Base-by-base conservation (phyloP, 2,797 vertebrate species). In the Apodemus agrarius region DNA sequence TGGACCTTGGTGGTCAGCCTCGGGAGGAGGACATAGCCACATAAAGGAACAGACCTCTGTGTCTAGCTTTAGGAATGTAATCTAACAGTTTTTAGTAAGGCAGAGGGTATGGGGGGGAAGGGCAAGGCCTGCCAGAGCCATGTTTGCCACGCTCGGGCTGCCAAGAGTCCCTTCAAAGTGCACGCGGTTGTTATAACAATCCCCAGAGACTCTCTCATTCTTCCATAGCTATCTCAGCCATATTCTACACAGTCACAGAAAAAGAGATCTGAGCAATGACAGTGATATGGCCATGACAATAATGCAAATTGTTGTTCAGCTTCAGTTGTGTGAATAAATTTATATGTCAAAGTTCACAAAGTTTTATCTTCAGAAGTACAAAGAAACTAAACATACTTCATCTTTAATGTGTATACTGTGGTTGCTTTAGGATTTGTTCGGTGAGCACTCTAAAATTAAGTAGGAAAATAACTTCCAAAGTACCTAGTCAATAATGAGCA, bases 361-460 rank as follows among this genome's bases (percentile, higher is more conserved):
- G 88, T 54, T 76, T 11, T 96, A 91, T 84, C 89, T 94, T 85
- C 46, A 52, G 37, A 92, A 93, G n/a, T 63, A 69, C 31, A 85
- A 79, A 69, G 31, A 24, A 14, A 17, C 63, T 21, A 91, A 67
- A 90, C 69, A 78, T 43, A 49, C 14, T 1, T 82, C 92, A 80
- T 93, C 52, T 90, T 9, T 29, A 76, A 57, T 69, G 12, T 82
- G 21, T 81, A 14, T 19, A 59, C 31, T 92, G 3, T 75, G 75
- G 90, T 40, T 46, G 21, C 4, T 95, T 92, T 92, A 69, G 34
- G 7, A 86, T 4, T 37, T 59, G 24, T 59, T 87, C 43, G 8
- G 14, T 84, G 24, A 81, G 43, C 34, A 63, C 22, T 29, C 16
- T 89, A 92, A 90, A 94, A 85, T 90, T 88, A 90, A 96, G 59